Conservation (phyloP, 2,888 invertebrate species). For the Rhorus exstirpatorius region DNA sequence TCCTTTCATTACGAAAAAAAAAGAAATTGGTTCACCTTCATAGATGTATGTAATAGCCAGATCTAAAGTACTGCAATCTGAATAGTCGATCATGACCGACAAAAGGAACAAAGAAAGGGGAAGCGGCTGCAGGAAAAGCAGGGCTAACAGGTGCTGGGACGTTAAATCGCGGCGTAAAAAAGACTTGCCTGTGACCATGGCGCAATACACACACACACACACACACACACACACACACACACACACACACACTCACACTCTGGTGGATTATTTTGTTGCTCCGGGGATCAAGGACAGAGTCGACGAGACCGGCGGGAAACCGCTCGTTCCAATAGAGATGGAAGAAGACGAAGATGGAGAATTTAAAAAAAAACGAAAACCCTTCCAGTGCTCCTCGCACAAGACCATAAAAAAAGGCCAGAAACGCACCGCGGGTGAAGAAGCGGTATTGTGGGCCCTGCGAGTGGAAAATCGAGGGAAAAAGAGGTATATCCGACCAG, state of each 20-base stretch:
- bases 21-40: slow-evolving; percentile 3
- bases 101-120: slow-evolving; percentile 42
- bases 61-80: slow-evolving; percentile 10
- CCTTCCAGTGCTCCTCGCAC: slow-evolving; percentile 56
- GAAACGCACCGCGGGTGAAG: slow-evolving; percentile 26
- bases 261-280: slow-evolving; percentile 37
- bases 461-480: slow-evolving; percentile 60
- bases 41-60: background rate
- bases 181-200: slow-evolving; percentile 40
- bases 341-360: slow-evolving; percentile 7
- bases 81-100: background rate
- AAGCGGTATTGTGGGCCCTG: slow-evolving; percentile 24
- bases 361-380: slow-evolving; percentile 50
- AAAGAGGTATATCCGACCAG: slow-evolving; percentile 45
- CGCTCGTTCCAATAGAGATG: slow-evolving; percentile 18
- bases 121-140: slow-evolving; percentile 26
- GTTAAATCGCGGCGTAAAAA: slow-evolving; percentile 46
- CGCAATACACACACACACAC: slow-evolving; percentile 30
- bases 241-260: background rate
- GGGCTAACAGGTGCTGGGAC: slow-evolving; percentile 65
- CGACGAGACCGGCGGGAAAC: slow-evolving; percentile 32
- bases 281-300: slow-evolving; percentile 49
- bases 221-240: too few relatives aligned
- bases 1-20: background rate
- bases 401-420: slow-evolving; percentile 57